phyloP scores from a whole-genome alignment of 2,888 invertebrate genomes.

The Chorisops tibialis region DNA sequence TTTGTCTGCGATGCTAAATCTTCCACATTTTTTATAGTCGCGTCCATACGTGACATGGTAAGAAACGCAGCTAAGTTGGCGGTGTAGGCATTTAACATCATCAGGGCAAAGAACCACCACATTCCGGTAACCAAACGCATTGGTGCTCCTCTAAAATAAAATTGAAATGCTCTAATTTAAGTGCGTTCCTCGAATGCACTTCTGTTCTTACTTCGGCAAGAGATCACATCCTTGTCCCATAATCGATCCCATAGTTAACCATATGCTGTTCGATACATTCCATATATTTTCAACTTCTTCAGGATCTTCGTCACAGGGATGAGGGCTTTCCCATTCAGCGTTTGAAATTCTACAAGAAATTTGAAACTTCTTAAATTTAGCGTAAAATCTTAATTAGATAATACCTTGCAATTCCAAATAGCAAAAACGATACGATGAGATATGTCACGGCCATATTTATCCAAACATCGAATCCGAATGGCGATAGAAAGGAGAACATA shows the following conservation, averaged over 20 bases:
- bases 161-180: neutral
- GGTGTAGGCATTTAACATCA: constrained; percentile 84
- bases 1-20: constrained; percentile 88
- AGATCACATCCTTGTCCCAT: constrained; percentile 94
- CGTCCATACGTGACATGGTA: constrained; percentile 86
- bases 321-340: constrained; percentile 91
- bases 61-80: constrained; percentile 92
- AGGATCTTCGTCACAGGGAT: constrained; percentile 82
- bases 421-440: constrained; percentile 69
- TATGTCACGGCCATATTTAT: constrained; percentile 81
- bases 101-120: constrained; percentile 81
- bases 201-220: constrained; percentile 69
- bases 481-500: constrained; percentile 80
- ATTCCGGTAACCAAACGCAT: constrained; percentile 73
- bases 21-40: constrained; percentile 83
- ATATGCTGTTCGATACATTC: constrained; percentile 82
- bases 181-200: neutral
- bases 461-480: constrained; percentile 79
- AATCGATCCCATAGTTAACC: constrained; percentile 91
- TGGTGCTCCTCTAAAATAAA: constrained; percentile 63
- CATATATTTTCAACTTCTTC: constrained; percentile 88
- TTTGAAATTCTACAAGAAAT: constrained; percentile 69
- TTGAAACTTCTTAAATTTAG: neutral
- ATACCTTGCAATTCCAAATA: constrained; percentile 72
- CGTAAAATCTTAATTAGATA: neutral